phyloP scores from a whole-genome alignment of 2,888 invertebrate species.

The Tigriopus californicus region DNA sequence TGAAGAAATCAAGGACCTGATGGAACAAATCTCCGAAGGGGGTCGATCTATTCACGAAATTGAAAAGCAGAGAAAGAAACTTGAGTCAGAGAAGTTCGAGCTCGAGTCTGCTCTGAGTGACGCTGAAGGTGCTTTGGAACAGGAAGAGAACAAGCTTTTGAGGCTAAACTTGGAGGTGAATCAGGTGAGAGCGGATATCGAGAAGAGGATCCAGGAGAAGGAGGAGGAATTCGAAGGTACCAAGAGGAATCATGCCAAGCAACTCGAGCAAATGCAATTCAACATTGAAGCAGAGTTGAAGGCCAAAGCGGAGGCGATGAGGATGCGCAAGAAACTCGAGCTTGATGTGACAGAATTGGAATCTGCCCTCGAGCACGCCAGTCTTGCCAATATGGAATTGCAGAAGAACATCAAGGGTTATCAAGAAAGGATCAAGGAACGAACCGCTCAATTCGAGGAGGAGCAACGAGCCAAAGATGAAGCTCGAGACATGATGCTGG shows the following conservation, averaged over 20 bases:
- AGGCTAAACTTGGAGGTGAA: conserved; percentile 73
- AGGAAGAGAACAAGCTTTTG: conserved; percentile 85
- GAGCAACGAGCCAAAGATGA: conserved; percentile 95
- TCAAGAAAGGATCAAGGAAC: conserved; percentile 91
- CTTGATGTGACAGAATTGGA: conserved; percentile 34
- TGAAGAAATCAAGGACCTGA: conserved; percentile 97
- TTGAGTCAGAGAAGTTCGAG: conserved; percentile 98
- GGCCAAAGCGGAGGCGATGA: conserved; percentile 36
- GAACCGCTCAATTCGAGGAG: conserved; percentile 85
- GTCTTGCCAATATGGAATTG: conserved; percentile 27
- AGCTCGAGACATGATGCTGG: conserved; percentile 88
- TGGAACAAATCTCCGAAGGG: conserved; percentile 98
- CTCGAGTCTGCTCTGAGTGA: conserved; percentile 97
- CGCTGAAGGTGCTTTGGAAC: conserved; percentile 96
- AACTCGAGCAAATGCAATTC: conserved; percentile 16
- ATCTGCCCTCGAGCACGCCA: conserved; percentile 27
- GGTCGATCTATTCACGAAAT: conserved; percentile 98
- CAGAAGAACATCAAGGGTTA: conserved; percentile 43
- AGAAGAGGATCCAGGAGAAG: conserved; percentile 97
- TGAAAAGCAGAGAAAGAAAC: conserved; percentile 92
- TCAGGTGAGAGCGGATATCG: conserved; percentile 97
- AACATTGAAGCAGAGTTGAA: conserved; percentile 33
- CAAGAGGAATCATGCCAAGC: conserved; percentile 24
- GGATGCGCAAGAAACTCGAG: conserved; percentile 40
- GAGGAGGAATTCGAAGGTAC: conserved; percentile 99